phyloP scores from a whole-genome alignment of 2,797 vertebrate species.

The Kryptopterus vitreolus region DNA sequence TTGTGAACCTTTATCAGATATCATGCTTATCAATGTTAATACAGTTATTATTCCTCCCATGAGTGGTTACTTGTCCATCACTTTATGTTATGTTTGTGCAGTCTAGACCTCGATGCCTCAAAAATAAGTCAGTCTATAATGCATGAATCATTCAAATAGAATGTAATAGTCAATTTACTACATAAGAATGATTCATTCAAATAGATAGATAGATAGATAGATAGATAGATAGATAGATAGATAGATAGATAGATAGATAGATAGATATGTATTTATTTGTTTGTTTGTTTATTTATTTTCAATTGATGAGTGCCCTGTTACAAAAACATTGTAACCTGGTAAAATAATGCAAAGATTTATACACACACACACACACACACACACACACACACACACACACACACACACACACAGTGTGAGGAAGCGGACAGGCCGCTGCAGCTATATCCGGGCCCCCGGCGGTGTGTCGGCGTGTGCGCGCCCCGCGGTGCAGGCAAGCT shows the following conservation, averaged over 20 bases:
- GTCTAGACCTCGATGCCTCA: background rate
- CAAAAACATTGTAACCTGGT: background rate
- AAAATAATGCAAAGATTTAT: background rate
- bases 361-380: background rate
- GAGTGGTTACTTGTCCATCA: too few species aligned
- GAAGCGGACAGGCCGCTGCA: background rate
- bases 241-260: background rate
- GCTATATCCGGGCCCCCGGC: constrained; percentile 22
- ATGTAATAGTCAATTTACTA: background rate
- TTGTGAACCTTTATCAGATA: background rate
- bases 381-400: background rate
- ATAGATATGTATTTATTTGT: too few species aligned
- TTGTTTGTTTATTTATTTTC: too few species aligned
- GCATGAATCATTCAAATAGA: background rate
- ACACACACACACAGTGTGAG: background rate
- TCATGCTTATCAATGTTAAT: background rate
- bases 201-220: background rate
- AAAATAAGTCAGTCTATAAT: background rate
- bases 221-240: too few species aligned
- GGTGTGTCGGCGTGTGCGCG: constrained; percentile 5
- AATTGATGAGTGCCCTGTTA: background rate
- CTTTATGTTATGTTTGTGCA: background rate
- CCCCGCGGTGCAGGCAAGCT: background rate
- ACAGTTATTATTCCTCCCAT: background rate
- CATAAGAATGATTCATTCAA: too few species aligned